phyloP scores from a whole-genome alignment of 64 coral and sea anemone species.

The Astreopora myriophthalma region DNA sequence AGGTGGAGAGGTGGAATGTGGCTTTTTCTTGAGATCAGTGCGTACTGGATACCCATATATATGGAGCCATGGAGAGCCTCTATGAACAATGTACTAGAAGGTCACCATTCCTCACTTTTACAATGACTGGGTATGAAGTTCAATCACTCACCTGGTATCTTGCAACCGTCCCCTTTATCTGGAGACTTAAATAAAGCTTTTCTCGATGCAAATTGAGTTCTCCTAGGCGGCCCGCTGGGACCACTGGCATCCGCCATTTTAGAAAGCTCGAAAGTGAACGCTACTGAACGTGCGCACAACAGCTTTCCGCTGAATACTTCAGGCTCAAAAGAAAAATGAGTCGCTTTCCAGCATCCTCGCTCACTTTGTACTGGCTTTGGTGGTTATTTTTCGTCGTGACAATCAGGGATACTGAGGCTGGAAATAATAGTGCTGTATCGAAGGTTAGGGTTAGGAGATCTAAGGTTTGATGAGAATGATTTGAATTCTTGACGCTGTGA shows the following conservation, averaged over 20 bases:
- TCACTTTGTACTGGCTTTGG: neutral
- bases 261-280: neutral
- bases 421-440: no score
- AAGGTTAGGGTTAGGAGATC: neutral
- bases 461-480: neutral
- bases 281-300: slow-evolving; percentile 46
- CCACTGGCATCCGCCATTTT: slow-evolving; percentile 74
- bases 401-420: no score
- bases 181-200: slow-evolving; percentile 90
- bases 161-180: slow-evolving; percentile 31
- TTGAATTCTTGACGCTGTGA: neutral
- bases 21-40: no score
- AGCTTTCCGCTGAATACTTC: slow-evolving; percentile 2
- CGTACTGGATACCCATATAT: no score
- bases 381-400: no score
- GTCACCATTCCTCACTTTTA: no score
- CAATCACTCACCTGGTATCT: slow-evolving; percentile 43
- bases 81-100: no score
- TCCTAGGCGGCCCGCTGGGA: neutral
- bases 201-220: no score
- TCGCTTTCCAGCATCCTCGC: neutral
- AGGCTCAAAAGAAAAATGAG: neutral
- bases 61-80: no score
- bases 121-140: no score
- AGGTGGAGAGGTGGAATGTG: no score